These are phyloP conservation scores for Drosophila subquinaria DNA, from an alignment of 2,888 invertebrate genomes.

Conservation along the genomic window DNA sequence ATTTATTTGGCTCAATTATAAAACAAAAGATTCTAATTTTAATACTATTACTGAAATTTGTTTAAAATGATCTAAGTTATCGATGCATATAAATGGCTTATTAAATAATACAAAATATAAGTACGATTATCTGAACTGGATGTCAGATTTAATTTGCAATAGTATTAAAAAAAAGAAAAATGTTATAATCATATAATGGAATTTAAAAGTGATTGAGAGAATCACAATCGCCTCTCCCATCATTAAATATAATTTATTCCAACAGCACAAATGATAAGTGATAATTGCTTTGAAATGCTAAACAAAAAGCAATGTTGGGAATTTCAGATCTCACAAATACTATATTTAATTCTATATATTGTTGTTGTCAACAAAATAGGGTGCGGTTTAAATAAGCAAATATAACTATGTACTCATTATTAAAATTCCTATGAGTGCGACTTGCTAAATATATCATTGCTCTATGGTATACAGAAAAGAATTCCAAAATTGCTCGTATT, in stretches of 20 bases:
- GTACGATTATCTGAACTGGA: background rate
- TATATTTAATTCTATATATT: slow-evolving; percentile 19
- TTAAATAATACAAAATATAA: background rate
- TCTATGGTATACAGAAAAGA: no score
- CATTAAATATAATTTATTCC: slow-evolving; percentile 1
- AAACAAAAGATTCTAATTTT: background rate
- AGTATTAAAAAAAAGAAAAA: background rate
- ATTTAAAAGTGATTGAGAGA: background rate
- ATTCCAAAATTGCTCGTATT: background rate
- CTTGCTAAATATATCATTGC: background rate
- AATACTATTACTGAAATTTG: background rate
- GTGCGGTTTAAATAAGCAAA: slow-evolving; percentile 6
- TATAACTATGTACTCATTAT: background rate
- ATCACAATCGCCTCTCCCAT: background rate
- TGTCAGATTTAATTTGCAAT: background rate
- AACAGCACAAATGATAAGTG: background rate
- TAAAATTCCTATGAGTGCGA: background rate
- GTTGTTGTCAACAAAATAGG: slow-evolving; percentile 6
- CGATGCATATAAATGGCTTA: background rate
- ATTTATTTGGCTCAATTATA: background rate
- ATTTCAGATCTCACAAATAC: slow-evolving; percentile 18
- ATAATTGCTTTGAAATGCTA: slow-evolving; percentile 53
- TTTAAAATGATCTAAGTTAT: background rate
- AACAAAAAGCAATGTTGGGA: slow-evolving; percentile 18
- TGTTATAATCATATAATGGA: background rate